phyloP scores from a whole-genome alignment of 2,797 vertebrate genomes.

The Zenarchopterus dispar region DNA sequence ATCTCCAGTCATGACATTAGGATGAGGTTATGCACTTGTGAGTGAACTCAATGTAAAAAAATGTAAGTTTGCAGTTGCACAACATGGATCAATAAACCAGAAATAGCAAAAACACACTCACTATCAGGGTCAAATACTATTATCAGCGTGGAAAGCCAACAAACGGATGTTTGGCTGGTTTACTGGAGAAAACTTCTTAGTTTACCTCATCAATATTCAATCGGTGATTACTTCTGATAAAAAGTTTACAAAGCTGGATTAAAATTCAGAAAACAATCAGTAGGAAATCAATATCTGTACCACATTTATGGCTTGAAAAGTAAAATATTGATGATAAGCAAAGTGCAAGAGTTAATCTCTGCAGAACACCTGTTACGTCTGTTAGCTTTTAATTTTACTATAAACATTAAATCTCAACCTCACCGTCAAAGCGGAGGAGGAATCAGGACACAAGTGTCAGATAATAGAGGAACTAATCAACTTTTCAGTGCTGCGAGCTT shows the following conservation, averaged over 20 bases:
- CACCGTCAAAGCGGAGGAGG: background rate
- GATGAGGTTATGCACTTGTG: slow-evolving; percentile 8
- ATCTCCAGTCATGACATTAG: background rate
- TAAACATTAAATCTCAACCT: background rate
- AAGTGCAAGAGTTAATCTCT: background rate
- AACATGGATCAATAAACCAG: slow-evolving; percentile 6
- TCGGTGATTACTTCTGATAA: background rate
- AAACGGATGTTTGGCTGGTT: background rate
- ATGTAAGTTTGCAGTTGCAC: slow-evolving; percentile 8
- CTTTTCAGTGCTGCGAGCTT: no score
- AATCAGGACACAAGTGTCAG: background rate
- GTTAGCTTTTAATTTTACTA: background rate
- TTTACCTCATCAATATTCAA: no score
- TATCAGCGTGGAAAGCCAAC: background rate
- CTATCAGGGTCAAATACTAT: background rate
- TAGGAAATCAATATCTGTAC: background rate
- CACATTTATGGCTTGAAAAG: background rate
- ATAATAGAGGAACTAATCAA: no score
- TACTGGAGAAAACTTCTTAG: no score
- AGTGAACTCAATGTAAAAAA: slow-evolving; percentile 7
- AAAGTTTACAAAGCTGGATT: background rate
- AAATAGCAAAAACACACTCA: background rate
- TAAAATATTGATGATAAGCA: background rate
- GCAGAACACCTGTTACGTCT: background rate
- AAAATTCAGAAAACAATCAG: background rate